Evolutionary conservation across 2,888 invertebrate species (phyloP).

Genomic region (Xestia c-nigrum): DNA sequence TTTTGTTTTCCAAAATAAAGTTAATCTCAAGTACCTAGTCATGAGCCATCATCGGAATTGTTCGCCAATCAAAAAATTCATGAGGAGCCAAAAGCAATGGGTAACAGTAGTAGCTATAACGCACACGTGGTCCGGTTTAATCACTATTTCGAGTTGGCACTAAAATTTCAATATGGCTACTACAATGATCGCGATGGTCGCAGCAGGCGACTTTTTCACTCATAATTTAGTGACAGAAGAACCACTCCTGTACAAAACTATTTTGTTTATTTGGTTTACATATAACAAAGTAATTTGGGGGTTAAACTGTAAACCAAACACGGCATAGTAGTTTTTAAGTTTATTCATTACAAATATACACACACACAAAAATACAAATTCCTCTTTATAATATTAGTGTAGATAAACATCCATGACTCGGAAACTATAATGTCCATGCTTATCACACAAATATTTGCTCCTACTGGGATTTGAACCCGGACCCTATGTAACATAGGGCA

Average conservation of each 20-base stretch:
- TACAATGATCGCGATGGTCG: conserved; percentile 41
- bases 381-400: no score
- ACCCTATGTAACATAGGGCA: no score
- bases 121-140: conserved; percentile 44
- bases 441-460: no score
- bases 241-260: neutral
- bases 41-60: neutral
- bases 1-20: neutral
- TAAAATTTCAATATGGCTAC: conserved; percentile 61
- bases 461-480: no score
- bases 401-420: no score
- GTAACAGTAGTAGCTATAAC: conserved; percentile 32
- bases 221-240: conserved; percentile 26
- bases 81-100: conserved; percentile 25
- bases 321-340: no score
- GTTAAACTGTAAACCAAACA: no score
- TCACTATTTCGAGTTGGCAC: conserved; percentile 58
- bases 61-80: conserved; percentile 28
- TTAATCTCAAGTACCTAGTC: neutral
- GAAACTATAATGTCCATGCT: no score
- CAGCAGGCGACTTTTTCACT: conserved; percentile 34
- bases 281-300: no score
- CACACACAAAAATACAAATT: no score
- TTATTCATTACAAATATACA: no score
- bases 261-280: no score